Evolutionary conservation across 2,113 vertebrate species (phyloP).

Genomic region (Cyprinodon brontotheroides): DNA sequence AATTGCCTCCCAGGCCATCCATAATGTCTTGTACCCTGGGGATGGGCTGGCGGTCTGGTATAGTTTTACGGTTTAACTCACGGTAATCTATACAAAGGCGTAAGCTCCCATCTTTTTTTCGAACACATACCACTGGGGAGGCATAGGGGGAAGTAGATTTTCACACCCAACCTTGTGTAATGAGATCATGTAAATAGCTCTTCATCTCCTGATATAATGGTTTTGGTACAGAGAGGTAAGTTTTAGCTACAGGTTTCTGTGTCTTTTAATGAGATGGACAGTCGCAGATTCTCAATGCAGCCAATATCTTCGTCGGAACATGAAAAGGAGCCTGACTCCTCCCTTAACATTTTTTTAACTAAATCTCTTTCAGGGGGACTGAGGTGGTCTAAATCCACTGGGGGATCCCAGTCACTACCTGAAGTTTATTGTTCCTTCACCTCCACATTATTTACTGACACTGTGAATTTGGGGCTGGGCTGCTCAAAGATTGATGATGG

Average conservation of each 20-base stretch:
- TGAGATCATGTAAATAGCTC: slow-evolving; percentile 5
- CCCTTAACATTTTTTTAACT: not conserved
- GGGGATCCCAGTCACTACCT: not conserved
- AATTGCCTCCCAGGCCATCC: too few species aligned
- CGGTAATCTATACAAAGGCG: slow-evolving; percentile 5
- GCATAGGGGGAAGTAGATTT: slow-evolving; percentile 17
- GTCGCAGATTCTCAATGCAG: too few species aligned
- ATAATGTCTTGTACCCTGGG: too few species aligned
- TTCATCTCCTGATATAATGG: slow-evolving; percentile 32
- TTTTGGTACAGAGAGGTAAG: not conserved
- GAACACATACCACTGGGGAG: slow-evolving; percentile 2
- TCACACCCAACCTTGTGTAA: slow-evolving; percentile 14
- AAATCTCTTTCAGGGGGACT: not conserved
- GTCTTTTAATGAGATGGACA: not conserved
- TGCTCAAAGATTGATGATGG: not conserved
- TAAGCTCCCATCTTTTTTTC: not conserved
- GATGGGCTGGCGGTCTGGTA: too few species aligned
- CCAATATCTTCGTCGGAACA: too few species aligned
- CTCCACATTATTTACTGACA: not conserved
- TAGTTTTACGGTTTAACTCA: not conserved
- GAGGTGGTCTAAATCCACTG: not conserved
- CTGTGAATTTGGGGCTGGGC: too few species aligned
- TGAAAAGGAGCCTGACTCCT: too few species aligned
- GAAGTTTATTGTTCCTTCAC: not conserved
- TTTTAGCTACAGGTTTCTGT: not conserved